Conservation (phyloP, 2,113 vertebrate species). For the Sceloporus undulatus region DNA sequence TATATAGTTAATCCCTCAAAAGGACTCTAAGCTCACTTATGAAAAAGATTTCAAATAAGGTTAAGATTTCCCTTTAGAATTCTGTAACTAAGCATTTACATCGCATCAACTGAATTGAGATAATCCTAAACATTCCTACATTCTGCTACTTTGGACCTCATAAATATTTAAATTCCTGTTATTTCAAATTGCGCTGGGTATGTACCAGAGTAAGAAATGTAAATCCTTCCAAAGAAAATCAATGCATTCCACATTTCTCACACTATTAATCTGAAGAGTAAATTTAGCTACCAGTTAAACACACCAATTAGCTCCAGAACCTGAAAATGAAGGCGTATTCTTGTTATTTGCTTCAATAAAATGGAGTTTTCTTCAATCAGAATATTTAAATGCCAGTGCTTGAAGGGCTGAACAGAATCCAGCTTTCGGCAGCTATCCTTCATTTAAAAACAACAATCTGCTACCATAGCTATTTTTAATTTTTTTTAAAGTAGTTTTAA, state of each 20-base stretch:
- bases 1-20: background rate
- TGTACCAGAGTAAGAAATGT: background rate
- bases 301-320: background rate
- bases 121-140: background rate
- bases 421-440: constrained; percentile 1
- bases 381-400: constrained; percentile 5
- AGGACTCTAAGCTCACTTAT: background rate
- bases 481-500: background rate
- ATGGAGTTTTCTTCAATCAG: background rate
- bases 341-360: background rate
- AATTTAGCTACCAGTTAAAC: constrained; percentile 26
- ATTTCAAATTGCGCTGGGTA: constrained; percentile 11
- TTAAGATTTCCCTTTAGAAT: background rate
- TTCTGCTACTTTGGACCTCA: constrained; percentile 3
- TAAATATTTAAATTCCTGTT: background rate
- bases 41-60: constrained; percentile 10
- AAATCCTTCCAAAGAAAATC: background rate
- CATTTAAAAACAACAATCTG: background rate
- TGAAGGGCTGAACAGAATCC: background rate
- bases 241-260: constrained; percentile 3
- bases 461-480: background rate
- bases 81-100: background rate
- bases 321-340: constrained; percentile 8
- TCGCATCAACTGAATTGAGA: background rate
- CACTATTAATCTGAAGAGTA: constrained; percentile 22